phyloP scores from a whole-genome alignment of 23 tunicate species.

The Clavelina lepadiformis region DNA sequence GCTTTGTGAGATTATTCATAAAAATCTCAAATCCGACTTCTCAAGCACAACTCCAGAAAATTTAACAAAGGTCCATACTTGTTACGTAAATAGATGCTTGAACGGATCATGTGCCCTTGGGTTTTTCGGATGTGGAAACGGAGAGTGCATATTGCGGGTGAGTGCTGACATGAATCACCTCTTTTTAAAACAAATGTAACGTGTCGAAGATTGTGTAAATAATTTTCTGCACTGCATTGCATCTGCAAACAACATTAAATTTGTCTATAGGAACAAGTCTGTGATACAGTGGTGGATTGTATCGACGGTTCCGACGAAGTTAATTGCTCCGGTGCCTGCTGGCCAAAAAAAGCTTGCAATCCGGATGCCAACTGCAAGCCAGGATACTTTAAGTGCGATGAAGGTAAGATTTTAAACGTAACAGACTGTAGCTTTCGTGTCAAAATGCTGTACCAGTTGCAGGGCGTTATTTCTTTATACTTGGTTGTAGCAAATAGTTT shows the following conservation, averaged over 20 bases:
- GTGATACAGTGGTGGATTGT: slow-evolving; percentile 40
- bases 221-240: no score
- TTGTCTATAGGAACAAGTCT: slow-evolving; percentile 49
- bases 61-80: no score
- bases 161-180: background rate
- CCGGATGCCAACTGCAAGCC: slow-evolving; percentile 22
- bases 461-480: background rate
- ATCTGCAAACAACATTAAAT: no score
- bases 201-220: no score
- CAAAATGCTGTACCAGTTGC: background rate
- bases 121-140: slow-evolving; percentile 22
- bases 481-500: background rate
- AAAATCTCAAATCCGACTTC: no score
- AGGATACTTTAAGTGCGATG: slow-evolving; percentile 48
- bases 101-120: slow-evolving; percentile 25
- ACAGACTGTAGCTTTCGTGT: background rate
- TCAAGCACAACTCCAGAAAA: no score
- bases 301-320: slow-evolving; percentile 29
- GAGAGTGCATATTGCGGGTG: slow-evolving; percentile 46
- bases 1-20: no score
- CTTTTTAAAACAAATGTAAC: no score
- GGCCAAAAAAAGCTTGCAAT: slow-evolving; percentile 36
- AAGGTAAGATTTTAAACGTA: slow-evolving; percentile 14
- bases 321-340: slow-evolving; percentile 30
- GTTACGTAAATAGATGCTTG: no score